Evolutionary conservation across 2,888 invertebrate genomes (phyloP), one percentile per base, ranked within the genome.

Genomic region (Leistus spinibarbis): DNA sequence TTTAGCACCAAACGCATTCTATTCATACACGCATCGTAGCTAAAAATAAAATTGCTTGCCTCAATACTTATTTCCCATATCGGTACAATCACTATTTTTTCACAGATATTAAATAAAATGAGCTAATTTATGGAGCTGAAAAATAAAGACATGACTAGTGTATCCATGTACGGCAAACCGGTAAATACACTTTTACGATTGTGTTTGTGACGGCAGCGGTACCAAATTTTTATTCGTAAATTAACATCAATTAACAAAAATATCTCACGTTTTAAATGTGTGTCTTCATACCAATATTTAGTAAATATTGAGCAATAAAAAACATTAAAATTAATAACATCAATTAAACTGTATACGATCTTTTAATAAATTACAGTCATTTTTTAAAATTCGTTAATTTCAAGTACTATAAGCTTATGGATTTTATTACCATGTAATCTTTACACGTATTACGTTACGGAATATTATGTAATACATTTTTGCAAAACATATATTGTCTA

Each of bases 1-100:
- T 63, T 75, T 75, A 63, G 75, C 75, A 75, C 63, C 53, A 54
- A 40, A 22, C 69, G 53, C 69, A 63, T 63, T 23, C 24, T 19
- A 19, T 17, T 24, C 10, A 60, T 62, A 65, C 60, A 63, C 54
- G 64, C 68, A 69, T 69, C 69, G 54, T 10, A 56, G 19, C 66
- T 66, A 73, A 60, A 16, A 40, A 40, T 40, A 40, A 40, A 40
- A 40, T 53, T 73, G 54, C 22, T 17, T 73, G 60, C 60, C 73
- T n/a, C n/a, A 73, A 65, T 54, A 73, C 57, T 54, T 27, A 40
- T 24, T 73, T 73, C 62, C 53, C 66, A 16, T 73, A 67, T 73
- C 73, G 17, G 17, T 40, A 5, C 66, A 27, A 66, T 66, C 66
- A 66, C 17, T 53, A 27, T 24, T 65, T 63, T 65, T 24, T 56